A percentile compares a stretch with the other conserved stretches of the same genome.
These are phyloP conservation scores for Cerceris ruficornis DNA, from an alignment of 2,888 invertebrate species.

Conservation along the genomic window DNA sequence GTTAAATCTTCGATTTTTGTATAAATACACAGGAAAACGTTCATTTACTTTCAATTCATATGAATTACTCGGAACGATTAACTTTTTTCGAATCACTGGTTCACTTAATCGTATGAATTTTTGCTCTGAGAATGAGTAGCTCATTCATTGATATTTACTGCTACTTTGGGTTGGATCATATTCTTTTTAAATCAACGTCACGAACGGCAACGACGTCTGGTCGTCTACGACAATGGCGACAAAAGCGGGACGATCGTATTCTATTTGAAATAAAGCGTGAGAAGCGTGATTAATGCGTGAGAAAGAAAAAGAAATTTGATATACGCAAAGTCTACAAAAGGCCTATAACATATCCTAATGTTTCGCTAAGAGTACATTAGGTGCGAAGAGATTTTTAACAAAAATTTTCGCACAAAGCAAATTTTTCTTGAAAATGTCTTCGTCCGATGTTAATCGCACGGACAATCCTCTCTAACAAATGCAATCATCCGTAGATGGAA, in stretches of 20 bases:
- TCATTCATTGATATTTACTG: no score
- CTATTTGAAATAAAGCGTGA: neutral
- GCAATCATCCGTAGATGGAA: slow-evolving; percentile 58
- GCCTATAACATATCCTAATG: slow-evolving; percentile 61
- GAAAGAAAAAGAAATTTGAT: slow-evolving; percentile 16
- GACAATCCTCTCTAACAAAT: slow-evolving; percentile 65
- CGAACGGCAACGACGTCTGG: no score
- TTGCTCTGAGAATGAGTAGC: no score
- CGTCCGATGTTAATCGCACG: slow-evolving; percentile 58
- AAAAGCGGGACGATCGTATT: slow-evolving; percentile 13
- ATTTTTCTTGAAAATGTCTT: slow-evolving; percentile 36
- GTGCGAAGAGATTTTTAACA: slow-evolving; percentile 39
- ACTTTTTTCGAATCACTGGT: no score
- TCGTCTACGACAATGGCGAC: neutral
- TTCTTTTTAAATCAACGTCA: no score
- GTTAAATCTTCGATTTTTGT: no score
- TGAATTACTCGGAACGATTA: no score
- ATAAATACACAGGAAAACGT: no score
- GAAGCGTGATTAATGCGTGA: neutral
- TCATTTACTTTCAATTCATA: no score
- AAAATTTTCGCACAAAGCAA: slow-evolving; percentile 1
- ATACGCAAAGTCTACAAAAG: slow-evolving; percentile 41
- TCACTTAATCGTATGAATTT: no score
- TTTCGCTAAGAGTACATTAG: slow-evolving; percentile 51
- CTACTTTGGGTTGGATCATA: no score